Percentiles rank a stretch among this genome's conserved stretches.
Conservation (phyloP, 2,888 invertebrate species). For the Gymnoscelis rufifasciata region DNA sequence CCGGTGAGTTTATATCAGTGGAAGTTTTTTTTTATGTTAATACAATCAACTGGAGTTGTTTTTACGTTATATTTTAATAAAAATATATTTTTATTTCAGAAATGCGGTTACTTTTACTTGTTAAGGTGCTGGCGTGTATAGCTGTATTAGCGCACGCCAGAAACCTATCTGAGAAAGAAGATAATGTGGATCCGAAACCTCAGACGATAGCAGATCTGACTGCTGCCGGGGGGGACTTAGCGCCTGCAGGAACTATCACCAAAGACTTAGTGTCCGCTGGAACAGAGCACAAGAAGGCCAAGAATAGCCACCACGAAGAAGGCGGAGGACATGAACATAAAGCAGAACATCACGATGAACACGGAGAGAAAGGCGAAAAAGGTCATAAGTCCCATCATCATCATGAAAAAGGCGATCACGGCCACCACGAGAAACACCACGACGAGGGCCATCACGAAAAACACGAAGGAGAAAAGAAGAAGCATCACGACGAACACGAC, state of each 20-base stretch:
- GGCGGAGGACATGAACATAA: constrained; percentile 86
- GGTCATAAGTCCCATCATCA: constrained; percentile 87
- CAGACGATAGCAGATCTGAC: constrained; percentile 26
- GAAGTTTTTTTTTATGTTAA: too few species aligned
- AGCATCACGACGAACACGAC: constrained; percentile 87
- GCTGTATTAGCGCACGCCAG: constrained; percentile 49
- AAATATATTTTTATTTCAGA: constrained; percentile 32
- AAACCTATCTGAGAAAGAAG: constrained; percentile 50
- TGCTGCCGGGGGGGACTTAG: constrained; percentile 35
- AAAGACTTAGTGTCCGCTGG: constrained; percentile 72
- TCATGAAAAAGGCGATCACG: constrained; percentile 88
- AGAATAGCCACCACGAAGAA: constrained; percentile 77
- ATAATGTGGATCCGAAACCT: constrained; percentile 27
- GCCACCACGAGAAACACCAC: constrained; percentile 87
- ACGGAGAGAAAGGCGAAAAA: constrained; percentile 88
- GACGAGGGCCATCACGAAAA: constrained; percentile 87
- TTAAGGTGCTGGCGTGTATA: constrained; percentile 51
- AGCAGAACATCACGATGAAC: constrained; percentile 82
- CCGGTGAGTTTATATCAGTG: constrained; percentile 23
- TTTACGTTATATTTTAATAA: too few species aligned
- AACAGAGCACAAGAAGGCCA: constrained; percentile 68
- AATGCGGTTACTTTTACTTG: constrained; percentile 57
- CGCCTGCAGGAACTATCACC: constrained; percentile 30
- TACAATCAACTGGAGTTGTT: too few species aligned
- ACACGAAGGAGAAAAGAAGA: constrained; percentile 88